Evolutionary conservation across 2,797 vertebrate species (phyloP), one percentile per base, ranked within the genome.

Genomic region (Esox masquinongy): DNA sequence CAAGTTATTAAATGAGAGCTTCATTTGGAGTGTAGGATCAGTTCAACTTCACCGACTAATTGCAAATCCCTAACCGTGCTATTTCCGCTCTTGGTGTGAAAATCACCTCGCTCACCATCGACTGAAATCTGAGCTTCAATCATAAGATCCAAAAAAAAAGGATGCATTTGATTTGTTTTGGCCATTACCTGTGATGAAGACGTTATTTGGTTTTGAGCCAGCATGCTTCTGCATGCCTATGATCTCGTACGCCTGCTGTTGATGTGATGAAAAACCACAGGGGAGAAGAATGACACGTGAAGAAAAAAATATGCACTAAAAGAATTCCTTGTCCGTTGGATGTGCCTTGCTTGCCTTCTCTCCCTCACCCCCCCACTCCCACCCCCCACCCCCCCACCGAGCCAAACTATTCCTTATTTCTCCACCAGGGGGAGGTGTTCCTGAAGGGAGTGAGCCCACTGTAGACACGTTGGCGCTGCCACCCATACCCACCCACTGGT

Each of bases 401-500:
- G 91, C 91, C 91, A 92, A 92, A 90, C 81, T 85, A 71, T 93
- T 68, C 80, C 98, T 95, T 98, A 95, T 99, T 95, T 99, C 94
- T 98, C 95, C 96, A 96, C 95, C 96, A 99, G 97, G 97, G 96
- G 96, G 95, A 95, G 96, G 95, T 94, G 94, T 96, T 92, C 97
- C 94, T 84, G 95, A 93, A 93, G 94, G 95, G 91, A 93, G 93
- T 88, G 94, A 95, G 91, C 96, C 96, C 94, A 96, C 96, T 90
- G 94, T 96, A 94, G 94, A 95, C 94, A 95, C 96, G 90, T 94
- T 96, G 93, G 94, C 95, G 93, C 95, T 97, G 94, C 97, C 96
- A 94, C 96, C 97, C 92, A 95, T 98, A 91, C 96, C 97, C 95
- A 96, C 96, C 97, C 97, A 97, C 96, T 99, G 97, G 97, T 98